A percentile compares a stretch with the other conserved stretches of the same genome.
Conservation (phyloP, 2,888 invertebrate genomes). For the Tachystola acroxantha region DNA sequence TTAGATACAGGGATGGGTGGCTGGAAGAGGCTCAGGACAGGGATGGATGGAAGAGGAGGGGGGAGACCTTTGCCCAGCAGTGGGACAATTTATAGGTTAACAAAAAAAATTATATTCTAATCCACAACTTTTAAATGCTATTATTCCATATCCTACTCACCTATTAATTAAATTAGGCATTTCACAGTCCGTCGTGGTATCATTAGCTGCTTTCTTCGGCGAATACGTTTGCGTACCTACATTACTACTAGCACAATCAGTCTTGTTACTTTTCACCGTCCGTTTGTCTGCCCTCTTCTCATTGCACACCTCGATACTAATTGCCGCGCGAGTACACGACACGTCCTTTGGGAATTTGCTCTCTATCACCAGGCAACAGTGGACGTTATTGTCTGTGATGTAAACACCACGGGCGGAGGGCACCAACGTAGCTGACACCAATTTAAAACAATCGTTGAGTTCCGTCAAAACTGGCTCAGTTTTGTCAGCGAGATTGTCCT, state of each 20-base stretch:
- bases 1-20: too few relatives aligned
- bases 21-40: too few relatives aligned
- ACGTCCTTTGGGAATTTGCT: conserved; percentile 81
- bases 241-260: conserved; percentile 63
- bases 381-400: conserved; percentile 63
- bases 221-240: conserved; percentile 46
- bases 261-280: conserved; percentile 66
- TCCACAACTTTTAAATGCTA: too few relatives aligned
- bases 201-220: conserved; percentile 46
- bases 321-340: conserved; percentile 78
- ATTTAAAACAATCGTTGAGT: conserved; percentile 75
- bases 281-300: conserved; percentile 42
- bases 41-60: too few relatives aligned
- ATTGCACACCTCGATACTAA: conserved; percentile 80
- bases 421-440: conserved; percentile 72
- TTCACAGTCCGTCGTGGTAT: conserved; percentile 34
- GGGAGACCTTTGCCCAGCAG: too few relatives aligned
- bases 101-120: too few relatives aligned
- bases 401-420: conserved; percentile 75
- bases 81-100: too few relatives aligned
- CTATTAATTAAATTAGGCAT: conserved; percentile 50
- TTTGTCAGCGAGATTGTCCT: conserved; percentile 60
- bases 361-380: conserved; percentile 54
- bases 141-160: conserved; percentile 45
- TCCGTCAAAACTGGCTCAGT: conserved; percentile 71